Evolutionary conservation across 2,113 vertebrate species (phyloP).

Genomic region (Leptocoma aspasia): DNA sequence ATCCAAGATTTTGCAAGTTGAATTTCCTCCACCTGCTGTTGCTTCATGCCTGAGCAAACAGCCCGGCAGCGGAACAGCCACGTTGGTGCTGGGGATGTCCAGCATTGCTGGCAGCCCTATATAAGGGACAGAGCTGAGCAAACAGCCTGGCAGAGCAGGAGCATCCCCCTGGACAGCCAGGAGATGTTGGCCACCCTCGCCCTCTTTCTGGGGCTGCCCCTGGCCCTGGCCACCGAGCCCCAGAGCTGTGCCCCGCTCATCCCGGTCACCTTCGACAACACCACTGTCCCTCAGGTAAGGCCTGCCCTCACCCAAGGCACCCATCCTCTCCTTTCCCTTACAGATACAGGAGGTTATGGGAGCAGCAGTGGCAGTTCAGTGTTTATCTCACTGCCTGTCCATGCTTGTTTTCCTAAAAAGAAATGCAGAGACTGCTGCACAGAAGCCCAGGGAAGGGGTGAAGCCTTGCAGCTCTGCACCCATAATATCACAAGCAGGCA

Average conservation of each 20-base stretch:
- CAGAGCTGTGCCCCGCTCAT: not conserved
- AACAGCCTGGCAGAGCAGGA: not conserved
- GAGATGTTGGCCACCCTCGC: not conserved
- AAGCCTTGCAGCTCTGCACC: not conserved
- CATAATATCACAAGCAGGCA: accelerated
- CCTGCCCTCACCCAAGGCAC: not conserved
- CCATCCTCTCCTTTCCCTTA: not conserved
- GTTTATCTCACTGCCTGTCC: not conserved
- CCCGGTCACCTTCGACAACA: not conserved
- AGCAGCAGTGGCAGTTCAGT: accelerated
- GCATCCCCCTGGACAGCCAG: accelerated
- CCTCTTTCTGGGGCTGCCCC: not conserved
- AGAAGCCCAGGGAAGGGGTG: not conserved
- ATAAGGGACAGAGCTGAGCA: not conserved
- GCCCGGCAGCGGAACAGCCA: not conserved
- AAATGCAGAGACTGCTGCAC: not conserved
- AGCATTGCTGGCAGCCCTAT: not conserved
- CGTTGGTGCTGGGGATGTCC: not conserved
- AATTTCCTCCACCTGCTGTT: not conserved
- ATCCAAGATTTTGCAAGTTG: not conserved
- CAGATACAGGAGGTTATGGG: accelerated
- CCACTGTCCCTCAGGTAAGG: not conserved
- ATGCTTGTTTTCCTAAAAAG: not conserved
- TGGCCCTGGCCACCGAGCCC: not conserved
- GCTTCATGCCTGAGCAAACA: conserved; percentile 53